phyloP scores from a whole-genome alignment of 2,113 vertebrate species.

The Scalopus aquaticus region DNA sequence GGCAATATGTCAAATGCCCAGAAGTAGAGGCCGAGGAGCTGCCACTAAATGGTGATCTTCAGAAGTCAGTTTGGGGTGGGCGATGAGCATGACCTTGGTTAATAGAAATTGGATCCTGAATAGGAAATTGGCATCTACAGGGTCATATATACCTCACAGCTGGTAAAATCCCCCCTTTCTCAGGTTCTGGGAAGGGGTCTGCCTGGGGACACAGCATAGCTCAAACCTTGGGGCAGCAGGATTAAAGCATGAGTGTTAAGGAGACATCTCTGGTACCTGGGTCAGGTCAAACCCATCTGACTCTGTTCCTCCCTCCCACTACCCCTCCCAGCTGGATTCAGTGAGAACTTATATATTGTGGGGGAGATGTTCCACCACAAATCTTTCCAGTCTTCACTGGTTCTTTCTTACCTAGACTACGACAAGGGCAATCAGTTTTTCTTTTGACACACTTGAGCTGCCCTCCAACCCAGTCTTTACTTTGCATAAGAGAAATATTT shows the following conservation, averaged over 20 bases:
- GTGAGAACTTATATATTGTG: neutral
- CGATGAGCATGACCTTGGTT: neutral
- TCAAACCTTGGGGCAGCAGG: neutral
- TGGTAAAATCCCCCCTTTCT: neutral
- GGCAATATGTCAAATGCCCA: neutral
- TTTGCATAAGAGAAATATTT: neutral
- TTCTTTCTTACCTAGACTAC: neutral
- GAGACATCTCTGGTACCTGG: neutral
- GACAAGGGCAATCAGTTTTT: neutral
- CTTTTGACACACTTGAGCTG: fast-evolving
- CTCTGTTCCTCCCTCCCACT: neutral
- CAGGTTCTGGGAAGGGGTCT: neutral
- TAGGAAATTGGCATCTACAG: neutral
- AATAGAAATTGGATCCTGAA: neutral
- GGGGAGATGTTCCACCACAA: neutral
- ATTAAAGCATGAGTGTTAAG: neutral
- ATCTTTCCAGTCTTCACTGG: neutral
- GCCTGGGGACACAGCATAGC: neutral
- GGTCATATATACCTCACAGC: no score
- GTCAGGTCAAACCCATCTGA: neutral
- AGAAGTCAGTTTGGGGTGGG: neutral
- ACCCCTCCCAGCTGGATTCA: neutral
- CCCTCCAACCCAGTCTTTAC: neutral
- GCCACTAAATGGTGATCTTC: neutral
- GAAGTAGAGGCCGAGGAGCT: neutral